Percentiles rank a stretch among this genome's conserved stretches.
Evolutionary conservation across 2,888 invertebrate species (phyloP).

Genomic region (Taphrorychus bicolor): DNA sequence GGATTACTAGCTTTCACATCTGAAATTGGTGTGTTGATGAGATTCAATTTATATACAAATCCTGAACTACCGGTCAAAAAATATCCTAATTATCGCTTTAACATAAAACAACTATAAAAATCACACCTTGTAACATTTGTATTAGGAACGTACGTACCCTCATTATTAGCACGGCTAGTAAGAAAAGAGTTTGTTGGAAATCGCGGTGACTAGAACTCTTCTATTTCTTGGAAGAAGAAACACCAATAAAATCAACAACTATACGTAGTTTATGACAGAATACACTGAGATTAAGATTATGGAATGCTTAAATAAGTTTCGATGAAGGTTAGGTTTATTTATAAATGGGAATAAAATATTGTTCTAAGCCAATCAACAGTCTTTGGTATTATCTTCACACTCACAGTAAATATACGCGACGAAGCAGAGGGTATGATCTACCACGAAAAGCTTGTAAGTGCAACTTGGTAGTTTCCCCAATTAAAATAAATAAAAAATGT

Average conservation of each 20-base stretch:
- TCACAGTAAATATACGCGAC: conserved; percentile 58
- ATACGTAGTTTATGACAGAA: background rate
- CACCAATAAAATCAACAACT: conserved; percentile 1
- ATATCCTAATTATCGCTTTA: background rate
- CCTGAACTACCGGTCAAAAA: no score
- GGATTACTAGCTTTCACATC: no score
- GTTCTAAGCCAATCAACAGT: conserved; percentile 50
- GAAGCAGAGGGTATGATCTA: conserved; percentile 59
- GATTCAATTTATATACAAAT: no score
- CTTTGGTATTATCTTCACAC: conserved; percentile 59
- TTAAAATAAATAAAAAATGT: background rate
- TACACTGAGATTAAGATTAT: conserved; percentile 23
- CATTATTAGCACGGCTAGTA: background rate
- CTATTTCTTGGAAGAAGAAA: conserved; percentile 13
- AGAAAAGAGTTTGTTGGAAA: background rate
- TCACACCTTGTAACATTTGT: background rate
- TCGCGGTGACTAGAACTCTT: conserved; percentile 14
- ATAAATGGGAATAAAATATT: conserved; percentile 44
- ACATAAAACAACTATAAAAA: background rate
- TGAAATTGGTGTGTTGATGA: no score
- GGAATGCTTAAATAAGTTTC: conserved; percentile 36
- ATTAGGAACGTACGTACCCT: background rate
- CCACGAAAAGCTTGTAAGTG: conserved; percentile 51
- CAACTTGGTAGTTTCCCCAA: conserved; percentile 33
- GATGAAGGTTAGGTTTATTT: conserved; percentile 34